Base-by-base conservation (phyloP, 2,113 vertebrate species). In the Ranitomeya variabilis region DNA sequence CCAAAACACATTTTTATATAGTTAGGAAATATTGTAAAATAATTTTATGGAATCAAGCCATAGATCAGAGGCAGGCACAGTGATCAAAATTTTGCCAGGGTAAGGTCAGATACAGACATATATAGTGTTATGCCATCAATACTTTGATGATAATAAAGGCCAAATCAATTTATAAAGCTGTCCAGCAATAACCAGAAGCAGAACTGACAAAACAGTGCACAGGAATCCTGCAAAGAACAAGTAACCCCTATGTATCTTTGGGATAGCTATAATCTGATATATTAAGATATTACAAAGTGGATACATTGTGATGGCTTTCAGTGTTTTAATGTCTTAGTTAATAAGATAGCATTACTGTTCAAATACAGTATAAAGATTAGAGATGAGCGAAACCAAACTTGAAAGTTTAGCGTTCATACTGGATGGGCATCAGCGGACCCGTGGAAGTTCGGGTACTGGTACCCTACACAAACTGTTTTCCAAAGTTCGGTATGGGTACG, bases 41-140 rank as follows among this genome's bases (percentile, higher is more conserved):
- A 37, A 55, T 79, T 80, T 57, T 23, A 59, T 57, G 59, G 13
- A 57, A 26, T 55, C 54, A 21, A 80, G n/a, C 14, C n/a, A 80
- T 23, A 55, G 52, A 57, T 57, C 78, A 8, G 4, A 15, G n/a
- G 78, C 31, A 80, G 76, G 21, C 64, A 37, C 16, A 7, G 67
- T 21, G 57, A 59, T 80, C 78, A 80, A 80, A 59, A 80, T 80
- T 57, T 80, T 80, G 16, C 78, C 16, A 79, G 6, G 4, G 76
- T 77, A 80, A 80, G 78, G 78, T 80, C 54, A 16, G 54, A 26
- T 57, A 15, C 11, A 26, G 52, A 26, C 12, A 80, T 26, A 80
- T 57, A 80, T 80, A 80, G n/a, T 59, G 54, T 26, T 80, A 21
- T 80, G 78, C 12, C n/a, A 26, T 80, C 78, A 80, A 80, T 80